phyloP scores from a whole-genome alignment of 2,888 invertebrate genomes.

The Drosophila parthenogenetica region DNA sequence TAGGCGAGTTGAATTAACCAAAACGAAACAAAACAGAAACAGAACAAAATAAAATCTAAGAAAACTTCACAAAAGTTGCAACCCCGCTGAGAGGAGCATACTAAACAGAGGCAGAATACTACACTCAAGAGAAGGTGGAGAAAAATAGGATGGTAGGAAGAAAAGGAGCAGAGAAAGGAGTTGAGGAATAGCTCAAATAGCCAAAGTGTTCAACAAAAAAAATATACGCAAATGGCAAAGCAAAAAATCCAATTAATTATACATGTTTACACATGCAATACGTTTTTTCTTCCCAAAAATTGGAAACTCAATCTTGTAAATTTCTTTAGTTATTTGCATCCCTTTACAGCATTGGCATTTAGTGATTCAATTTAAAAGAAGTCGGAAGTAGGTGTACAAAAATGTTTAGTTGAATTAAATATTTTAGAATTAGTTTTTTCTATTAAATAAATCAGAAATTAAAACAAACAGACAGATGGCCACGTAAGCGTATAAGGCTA shows the following conservation, averaged over 20 bases:
- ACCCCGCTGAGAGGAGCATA: constrained; percentile 12
- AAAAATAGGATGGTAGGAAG: no score
- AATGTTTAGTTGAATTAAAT: no score
- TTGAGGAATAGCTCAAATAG: neutral
- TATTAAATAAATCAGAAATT: no score
- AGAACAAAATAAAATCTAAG: neutral
- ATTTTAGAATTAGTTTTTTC: no score
- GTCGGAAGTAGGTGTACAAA: no score
- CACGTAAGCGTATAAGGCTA: no score
- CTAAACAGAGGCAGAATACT: neutral
- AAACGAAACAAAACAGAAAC: neutral
- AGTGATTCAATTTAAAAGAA: neutral
- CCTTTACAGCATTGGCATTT: neutral
- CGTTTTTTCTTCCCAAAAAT: constrained; percentile 8
- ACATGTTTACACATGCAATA: constrained; percentile 19
- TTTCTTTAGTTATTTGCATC: neutral
- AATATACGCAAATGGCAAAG: neutral
- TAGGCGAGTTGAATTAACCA: constrained; percentile 6
- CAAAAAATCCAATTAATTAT: constrained; percentile 37
- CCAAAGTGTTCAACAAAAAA: neutral
- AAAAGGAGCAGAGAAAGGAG: no score
- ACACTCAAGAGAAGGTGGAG: neutral
- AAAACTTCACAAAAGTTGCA: constrained; percentile 7
- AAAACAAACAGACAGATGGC: no score
- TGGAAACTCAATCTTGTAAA: neutral